phyloP scores from a whole-genome alignment of 2,888 invertebrate species.

The Drosophila subquinaria region DNA sequence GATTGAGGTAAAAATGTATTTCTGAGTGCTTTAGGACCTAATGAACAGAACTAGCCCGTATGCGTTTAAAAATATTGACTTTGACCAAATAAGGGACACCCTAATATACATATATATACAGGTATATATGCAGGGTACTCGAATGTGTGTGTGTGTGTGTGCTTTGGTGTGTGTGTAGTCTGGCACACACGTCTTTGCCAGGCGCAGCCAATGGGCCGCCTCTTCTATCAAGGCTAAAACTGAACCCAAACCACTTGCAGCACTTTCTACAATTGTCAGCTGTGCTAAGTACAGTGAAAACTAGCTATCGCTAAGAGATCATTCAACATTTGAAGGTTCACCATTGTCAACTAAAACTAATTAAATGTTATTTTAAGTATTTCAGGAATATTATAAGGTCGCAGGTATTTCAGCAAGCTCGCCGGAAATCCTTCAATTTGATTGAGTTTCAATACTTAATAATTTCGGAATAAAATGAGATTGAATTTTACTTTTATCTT shows the following conservation, averaged over 20 bases:
- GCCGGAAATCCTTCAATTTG: too few species aligned
- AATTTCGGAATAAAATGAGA: too few species aligned
- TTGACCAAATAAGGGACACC: too few species aligned
- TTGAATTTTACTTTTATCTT: too few species aligned
- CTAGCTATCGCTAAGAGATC: background rate
- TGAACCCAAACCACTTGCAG: conserved; percentile 34
- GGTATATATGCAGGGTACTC: background rate
- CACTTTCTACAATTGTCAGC: conserved; percentile 30
- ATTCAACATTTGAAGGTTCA: too few species aligned
- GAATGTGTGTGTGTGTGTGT: conserved; percentile 5
- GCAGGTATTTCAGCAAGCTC: background rate
- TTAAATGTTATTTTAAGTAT: too few species aligned
- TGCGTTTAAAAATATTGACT: too few species aligned
- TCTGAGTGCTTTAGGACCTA: too few species aligned
- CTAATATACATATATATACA: background rate
- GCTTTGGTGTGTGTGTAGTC: conserved; percentile 37
- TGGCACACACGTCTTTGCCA: conserved; percentile 69
- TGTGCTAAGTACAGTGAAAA: conserved; percentile 35
- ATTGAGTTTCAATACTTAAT: too few species aligned
- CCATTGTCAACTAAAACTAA: too few species aligned
- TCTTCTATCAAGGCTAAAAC: conserved; percentile 28
- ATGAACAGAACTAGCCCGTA: too few species aligned
- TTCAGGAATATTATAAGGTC: background rate
- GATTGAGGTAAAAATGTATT: too few species aligned
- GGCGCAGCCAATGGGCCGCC: conserved; percentile 12